Evolutionary conservation across 2,888 invertebrate species (phyloP), one percentile per base, ranked within the genome.

Genomic region (Patella pellucida): DNA sequence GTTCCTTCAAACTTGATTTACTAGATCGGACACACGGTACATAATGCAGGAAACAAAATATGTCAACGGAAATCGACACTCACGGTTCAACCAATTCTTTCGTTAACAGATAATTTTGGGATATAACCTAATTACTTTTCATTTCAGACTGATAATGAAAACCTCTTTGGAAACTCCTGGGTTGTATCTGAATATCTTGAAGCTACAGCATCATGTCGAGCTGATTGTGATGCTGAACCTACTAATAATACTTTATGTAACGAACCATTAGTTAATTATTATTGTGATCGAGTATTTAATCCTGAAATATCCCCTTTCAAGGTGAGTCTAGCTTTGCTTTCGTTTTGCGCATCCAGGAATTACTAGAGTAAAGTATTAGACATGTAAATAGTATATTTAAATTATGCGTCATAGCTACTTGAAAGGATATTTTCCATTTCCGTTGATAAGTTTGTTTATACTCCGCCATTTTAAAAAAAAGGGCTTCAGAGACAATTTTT

Each of bases 111-210:
- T 41, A 9, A 1, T 41, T 41, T 41, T 9, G 7, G 9, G 41
- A 41, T 41, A 15, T 54, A 14, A 74, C 11, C 15, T n/a, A 12
- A 71, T 50, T 16, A 23, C 15, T 69, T 71, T 69, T 54, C 69
- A 52, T 77, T 76, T 0, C 78, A 86, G 86, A 86, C 86, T 2
- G 72, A 77, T 51, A 85, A 84, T 69, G 69, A 76, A 15, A 78
- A 82, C 51, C 52, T 82, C 72, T 88, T 88, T 78, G 87, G 86
- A 9, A 79, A 85, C 68, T 88, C 88, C 1, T 88, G 86, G 86
- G 79, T 79, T 7, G 78, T 79, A 11, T 27, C 68, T 2, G 79
- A 77, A 1, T 78, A 76, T 51, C 74, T 54, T 0, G 75, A 52
- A 1, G 75, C n/a, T n/a, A 72, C 81, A 56, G 77, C 79, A 2